Evolutionary conservation across 2,113 vertebrate genomes (phyloP).

Genomic region (Tenebrosternarchus preto): DNA sequence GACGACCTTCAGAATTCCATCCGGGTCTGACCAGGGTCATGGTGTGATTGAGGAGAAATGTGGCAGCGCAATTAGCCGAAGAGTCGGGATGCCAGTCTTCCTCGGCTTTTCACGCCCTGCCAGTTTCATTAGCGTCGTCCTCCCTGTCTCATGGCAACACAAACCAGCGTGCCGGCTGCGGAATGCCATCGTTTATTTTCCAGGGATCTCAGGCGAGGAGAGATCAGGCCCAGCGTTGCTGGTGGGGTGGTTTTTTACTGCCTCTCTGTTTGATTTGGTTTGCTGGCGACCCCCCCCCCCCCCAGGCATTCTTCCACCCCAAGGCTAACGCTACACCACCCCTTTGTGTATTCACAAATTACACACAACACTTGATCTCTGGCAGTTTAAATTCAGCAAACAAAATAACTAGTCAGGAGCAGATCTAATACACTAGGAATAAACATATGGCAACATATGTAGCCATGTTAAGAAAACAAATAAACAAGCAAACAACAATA

Average conservation of each 20-base stretch:
- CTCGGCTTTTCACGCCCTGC: slow-evolving; percentile 8
- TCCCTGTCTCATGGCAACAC: slow-evolving; percentile 57
- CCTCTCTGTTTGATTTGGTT: slow-evolving; percentile 38
- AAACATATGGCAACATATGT: background rate
- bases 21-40: background rate
- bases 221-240: slow-evolving; percentile 58
- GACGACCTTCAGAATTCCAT: slow-evolving; percentile 21
- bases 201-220: slow-evolving; percentile 66
- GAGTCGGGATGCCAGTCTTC: background rate
- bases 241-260: slow-evolving; percentile 47
- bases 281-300: background rate
- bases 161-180: slow-evolving; percentile 74
- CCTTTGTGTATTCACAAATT: no score
- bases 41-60: background rate
- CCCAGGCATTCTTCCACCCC: no score
- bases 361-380: no score
- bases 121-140: slow-evolving; percentile 20
- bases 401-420: background rate
- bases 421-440: background rate
- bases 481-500: no score
- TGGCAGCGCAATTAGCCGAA: background rate
- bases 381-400: background rate
- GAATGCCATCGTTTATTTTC: slow-evolving; percentile 72
- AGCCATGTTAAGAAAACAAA: slow-evolving; percentile 1
- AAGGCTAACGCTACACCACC: no score